Conservation (phyloP, 1,140 invertebrate genomes). For the Rhizoglyphus robini region DNA sequence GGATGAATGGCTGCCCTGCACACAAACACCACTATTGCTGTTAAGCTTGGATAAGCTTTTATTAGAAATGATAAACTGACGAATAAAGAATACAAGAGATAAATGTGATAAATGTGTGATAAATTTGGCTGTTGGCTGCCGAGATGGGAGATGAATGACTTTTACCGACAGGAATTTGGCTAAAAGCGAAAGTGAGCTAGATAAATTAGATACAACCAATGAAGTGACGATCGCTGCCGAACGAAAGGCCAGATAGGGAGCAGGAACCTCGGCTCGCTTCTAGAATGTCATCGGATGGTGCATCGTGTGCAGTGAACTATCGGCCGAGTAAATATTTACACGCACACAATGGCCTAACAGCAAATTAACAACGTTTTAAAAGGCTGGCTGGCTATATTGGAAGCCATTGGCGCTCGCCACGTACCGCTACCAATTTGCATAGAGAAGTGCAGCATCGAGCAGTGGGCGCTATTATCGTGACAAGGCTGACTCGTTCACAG, state of each 20-base stretch:
- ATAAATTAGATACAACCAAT: constrained; percentile 5
- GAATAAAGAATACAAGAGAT: neutral
- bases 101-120: constrained; percentile 6
- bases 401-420: neutral
- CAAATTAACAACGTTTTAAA: constrained; percentile 2
- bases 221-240: neutral
- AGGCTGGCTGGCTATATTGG: neutral
- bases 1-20: neutral
- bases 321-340: constrained; percentile 5
- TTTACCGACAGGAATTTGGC: constrained; percentile 14
- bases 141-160: constrained; percentile 8
- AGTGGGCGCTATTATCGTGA: neutral
- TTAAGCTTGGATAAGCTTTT: constrained; percentile 14
- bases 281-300: neutral
- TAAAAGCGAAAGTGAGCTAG: constrained; percentile 1
- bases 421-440: neutral
- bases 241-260: neutral
- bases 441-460: neutral
- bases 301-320: neutral
- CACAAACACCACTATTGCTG: neutral
- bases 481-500: neutral
- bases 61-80: constrained; percentile 11
- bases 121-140: neutral
- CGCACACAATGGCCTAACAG: neutral
- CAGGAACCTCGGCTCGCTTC: no score